Evolutionary conservation across 2,797 vertebrate species (phyloP), one percentile per base, ranked within the genome.

Genomic region (Acipenser ruthenus): DNA sequence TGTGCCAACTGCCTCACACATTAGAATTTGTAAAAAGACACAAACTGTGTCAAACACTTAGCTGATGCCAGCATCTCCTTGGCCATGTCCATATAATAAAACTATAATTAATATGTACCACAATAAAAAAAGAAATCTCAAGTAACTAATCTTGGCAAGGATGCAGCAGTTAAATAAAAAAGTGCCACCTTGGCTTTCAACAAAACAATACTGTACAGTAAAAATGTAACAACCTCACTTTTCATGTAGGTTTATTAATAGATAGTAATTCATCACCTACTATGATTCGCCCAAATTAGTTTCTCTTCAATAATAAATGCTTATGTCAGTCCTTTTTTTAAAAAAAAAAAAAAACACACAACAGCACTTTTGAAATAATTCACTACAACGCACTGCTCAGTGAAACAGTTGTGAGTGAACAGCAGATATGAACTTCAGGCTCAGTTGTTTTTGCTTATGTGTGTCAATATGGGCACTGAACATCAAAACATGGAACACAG

Each of bases 61-160:
- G 83, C 86, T 78, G 86, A 73, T 76, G 83, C 76, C 87, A 92
- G 84, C 86, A 89, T 92, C 84, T 87, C 81, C 68, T 86, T 88
- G 86, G 90, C 88, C 87, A 87, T 89, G 82, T 79, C 91, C 72
- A 85, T 85, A 88, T 87, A 84, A 90, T 75, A 86, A 79, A 90
- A 80, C 78, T 73, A 74, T 80, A 71, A 84, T 80, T 83, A 55
- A 10, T n/a, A 81, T 76, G 73, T 80, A 72, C 47, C 64, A 51
- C 67, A 65, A 85, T 66, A 76, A 65, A 77, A 68, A 67, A 70
- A 64, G 55, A 10, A 13, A 65, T 75, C 81, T 86, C 82, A 85
- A 87, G 82, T 83, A 82, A 81, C 77, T 83, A 80, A 83, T 79
- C 80, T 83, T 78, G 81, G 83, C 83, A 78, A 80, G 69, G 71